These are phyloP conservation scores for Acleris laterana DNA, from an alignment of 2,888 invertebrate genomes.

Conservation along the genomic window DNA sequence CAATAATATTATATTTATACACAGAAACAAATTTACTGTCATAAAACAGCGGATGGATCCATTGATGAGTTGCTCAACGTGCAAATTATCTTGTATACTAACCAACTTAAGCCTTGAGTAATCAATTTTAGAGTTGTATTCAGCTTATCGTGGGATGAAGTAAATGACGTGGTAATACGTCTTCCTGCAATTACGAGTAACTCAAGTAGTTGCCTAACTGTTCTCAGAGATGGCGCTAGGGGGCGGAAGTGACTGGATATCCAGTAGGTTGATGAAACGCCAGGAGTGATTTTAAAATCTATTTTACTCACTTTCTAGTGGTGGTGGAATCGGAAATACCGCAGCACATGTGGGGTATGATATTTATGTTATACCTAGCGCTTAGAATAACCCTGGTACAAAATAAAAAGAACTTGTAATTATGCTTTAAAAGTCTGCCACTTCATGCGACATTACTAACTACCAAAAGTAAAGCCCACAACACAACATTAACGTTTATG, in stretches of 20 bases:
- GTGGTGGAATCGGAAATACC: too few species aligned
- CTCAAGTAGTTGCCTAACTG: constrained; percentile 19
- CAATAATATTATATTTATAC: too few species aligned
- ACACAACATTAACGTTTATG: too few species aligned
- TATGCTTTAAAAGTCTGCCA: too few species aligned
- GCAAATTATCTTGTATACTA: constrained; percentile 19
- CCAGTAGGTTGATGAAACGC: neutral
- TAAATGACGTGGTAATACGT: constrained; percentile 27
- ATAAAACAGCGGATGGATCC: constrained; percentile 14
- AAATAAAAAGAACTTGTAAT: too few species aligned
- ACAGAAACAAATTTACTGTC: constrained; percentile 19
- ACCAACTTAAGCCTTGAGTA: neutral
- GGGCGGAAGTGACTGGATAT: constrained; percentile 22
- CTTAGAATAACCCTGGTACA: too few species aligned
- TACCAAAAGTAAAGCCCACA: too few species aligned
- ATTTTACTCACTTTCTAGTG: too few species aligned
- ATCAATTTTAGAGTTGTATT: constrained; percentile 13
- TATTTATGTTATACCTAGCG: too few species aligned
- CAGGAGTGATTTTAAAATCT: neutral
- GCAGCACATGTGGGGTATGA: too few species aligned
- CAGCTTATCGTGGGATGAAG: neutral
- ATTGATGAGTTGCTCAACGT: constrained; percentile 11
- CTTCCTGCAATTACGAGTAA: constrained; percentile 28
- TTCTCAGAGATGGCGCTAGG: constrained; percentile 13
- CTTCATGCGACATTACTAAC: too few species aligned